Percentiles rank a stretch among this genome's conserved stretches.
These are phyloP conservation scores for Hesperophylax magnus DNA, from an alignment of 1,140 invertebrate species.

Conservation along the genomic window DNA sequence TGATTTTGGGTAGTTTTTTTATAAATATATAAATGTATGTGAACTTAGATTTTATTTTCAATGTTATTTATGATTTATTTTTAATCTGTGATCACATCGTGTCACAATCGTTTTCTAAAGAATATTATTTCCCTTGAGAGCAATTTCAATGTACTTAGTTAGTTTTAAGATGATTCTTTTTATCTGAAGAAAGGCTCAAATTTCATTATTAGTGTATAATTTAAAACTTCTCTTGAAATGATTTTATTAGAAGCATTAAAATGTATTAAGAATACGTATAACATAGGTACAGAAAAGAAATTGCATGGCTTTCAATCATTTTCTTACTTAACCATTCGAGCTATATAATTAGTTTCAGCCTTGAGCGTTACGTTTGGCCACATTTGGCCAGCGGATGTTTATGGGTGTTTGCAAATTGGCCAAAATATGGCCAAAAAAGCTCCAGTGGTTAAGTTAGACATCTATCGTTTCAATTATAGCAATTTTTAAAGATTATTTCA, in stretches of 20 bases:
- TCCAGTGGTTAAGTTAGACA: no score
- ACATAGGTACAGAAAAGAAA: no score
- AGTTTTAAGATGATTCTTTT: constrained; percentile 29
- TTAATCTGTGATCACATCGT: constrained; percentile 45
- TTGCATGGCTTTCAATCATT: no score
- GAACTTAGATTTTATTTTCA: constrained; percentile 32
- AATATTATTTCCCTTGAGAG: constrained; percentile 3
- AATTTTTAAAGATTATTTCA: no score
- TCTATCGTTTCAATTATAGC: no score
- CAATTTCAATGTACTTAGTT: constrained; percentile 29
- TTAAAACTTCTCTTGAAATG: constrained; percentile 5
- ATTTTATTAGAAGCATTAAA: neutral
- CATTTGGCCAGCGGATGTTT: no score
- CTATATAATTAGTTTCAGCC: no score
- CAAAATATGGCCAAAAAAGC: no score
- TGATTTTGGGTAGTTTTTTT: neutral
- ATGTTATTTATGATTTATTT: constrained; percentile 51
- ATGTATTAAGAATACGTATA: no score
- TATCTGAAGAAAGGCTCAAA: constrained; percentile 54
- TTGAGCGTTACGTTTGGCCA: no score
- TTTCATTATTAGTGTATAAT: constrained; percentile 45
- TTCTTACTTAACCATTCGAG: no score
- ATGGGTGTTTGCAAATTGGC: no score
- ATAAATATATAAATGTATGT: constrained; percentile 10
- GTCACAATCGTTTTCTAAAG: constrained; percentile 43